These are phyloP conservation scores for Periplaneta americana DNA, from an alignment of 1,140 invertebrate genomes.

Conservation along the genomic window DNA sequence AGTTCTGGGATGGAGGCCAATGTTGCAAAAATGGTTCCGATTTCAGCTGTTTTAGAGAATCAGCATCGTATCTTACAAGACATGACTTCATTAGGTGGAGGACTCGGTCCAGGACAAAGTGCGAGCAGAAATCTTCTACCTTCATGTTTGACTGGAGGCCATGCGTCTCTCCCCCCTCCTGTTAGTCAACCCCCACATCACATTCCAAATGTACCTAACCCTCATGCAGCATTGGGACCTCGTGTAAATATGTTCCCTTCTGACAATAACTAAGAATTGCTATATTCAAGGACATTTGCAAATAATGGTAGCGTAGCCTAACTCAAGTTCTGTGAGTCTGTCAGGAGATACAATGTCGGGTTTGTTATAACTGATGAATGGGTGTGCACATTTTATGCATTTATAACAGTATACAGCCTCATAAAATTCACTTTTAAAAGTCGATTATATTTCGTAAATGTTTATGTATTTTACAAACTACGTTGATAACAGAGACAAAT, in stretches of 20 bases:
- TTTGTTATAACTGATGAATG: background rate
- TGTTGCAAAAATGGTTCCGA: background rate
- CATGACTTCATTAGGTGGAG: constrained; percentile 5
- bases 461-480: background rate
- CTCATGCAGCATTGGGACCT: background rate
- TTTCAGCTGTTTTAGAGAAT: background rate
- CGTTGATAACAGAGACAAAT: background rate
- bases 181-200: background rate
- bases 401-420: background rate
- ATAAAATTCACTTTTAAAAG: background rate
- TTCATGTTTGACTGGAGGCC: constrained; percentile 2
- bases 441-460: background rate
- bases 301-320: background rate
- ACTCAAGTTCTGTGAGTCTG: background rate
- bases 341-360: background rate
- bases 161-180: background rate
- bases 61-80: constrained; percentile 12
- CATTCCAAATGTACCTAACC: constrained; percentile 1
- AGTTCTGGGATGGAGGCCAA: background rate
- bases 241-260: constrained; percentile 3
- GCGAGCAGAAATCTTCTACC: background rate
- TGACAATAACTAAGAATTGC: constrained; percentile 2
- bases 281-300: too few species aligned
- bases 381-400: background rate
- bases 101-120: background rate